A percentile compares a stretch with the other conserved stretches of the same genome.
phyloP scores from a whole-genome alignment of 2,888 invertebrate genomes.

The Mesochorus sp. region DNA sequence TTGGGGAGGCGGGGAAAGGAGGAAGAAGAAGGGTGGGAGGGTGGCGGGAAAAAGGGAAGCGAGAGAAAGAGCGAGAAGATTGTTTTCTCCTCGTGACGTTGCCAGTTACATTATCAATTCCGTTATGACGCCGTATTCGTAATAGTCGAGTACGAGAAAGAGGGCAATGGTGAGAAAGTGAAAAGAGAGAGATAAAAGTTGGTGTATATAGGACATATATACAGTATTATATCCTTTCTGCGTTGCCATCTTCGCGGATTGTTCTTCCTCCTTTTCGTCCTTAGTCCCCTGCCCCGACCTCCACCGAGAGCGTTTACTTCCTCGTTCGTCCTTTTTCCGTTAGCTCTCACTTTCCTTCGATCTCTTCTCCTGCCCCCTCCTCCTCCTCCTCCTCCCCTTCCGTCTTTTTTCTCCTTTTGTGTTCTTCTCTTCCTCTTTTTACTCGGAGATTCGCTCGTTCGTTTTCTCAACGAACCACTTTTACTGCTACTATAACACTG shows the following conservation, averaged over 20 bases:
- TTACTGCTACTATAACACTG: slow-evolving; percentile 34
- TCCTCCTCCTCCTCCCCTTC: slow-evolving; percentile 51
- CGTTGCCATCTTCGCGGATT: slow-evolving; percentile 75
- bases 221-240: slow-evolving; percentile 64
- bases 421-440: slow-evolving; percentile 40
- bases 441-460: slow-evolving; percentile 31
- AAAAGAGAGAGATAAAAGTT: slow-evolving; percentile 22
- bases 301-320: slow-evolving; percentile 47
- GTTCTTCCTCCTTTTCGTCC: slow-evolving; percentile 67
- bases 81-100: slow-evolving; percentile 72
- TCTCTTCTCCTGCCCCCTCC: slow-evolving; percentile 61
- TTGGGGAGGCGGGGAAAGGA: neutral
- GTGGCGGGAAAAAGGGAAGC: slow-evolving; percentile 53
- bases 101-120: slow-evolving; percentile 81
- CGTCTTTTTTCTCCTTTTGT: slow-evolving; percentile 10
- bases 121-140: slow-evolving; percentile 80
- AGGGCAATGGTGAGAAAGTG: slow-evolving; percentile 40
- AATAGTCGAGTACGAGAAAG: slow-evolving; percentile 72
- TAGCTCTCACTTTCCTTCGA: slow-evolving; percentile 59
- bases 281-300: neutral
- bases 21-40: slow-evolving; percentile 62
- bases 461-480: slow-evolving; percentile 47
- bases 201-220: slow-evolving; percentile 5
- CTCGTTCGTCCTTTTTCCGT: slow-evolving; percentile 56
- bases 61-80: slow-evolving; percentile 66